phyloP scores from a whole-genome alignment of 2,797 vertebrate genomes.

The Pseudochirops corinnae region DNA sequence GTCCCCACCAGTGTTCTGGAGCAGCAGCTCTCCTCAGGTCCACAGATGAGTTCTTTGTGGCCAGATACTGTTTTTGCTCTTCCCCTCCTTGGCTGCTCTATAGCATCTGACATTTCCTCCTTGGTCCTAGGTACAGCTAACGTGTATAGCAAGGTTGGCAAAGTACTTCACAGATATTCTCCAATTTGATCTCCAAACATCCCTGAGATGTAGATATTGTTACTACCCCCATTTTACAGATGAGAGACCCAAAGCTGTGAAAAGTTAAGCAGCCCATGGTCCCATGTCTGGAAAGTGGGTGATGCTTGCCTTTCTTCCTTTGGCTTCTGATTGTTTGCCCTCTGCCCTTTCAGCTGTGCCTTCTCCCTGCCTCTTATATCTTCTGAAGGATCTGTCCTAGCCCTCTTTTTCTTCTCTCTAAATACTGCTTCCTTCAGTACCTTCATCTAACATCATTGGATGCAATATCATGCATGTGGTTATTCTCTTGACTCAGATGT shows the following conservation, averaged over 20 bases:
- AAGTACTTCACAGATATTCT: not conserved
- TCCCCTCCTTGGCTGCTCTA: not conserved
- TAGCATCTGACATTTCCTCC: not conserved
- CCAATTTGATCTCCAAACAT: not conserved
- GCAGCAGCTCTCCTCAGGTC: too few relatives aligned
- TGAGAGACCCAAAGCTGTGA: not conserved
- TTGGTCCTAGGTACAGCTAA: not conserved
- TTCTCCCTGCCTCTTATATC: not conserved
- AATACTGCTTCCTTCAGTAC: not conserved
- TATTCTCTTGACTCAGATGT: not conserved
- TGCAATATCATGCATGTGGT: not conserved
- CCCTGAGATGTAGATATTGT: not conserved
- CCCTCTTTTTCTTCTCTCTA: not conserved
- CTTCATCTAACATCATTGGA: not conserved
- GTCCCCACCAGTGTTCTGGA: not conserved
- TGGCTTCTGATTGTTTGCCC: not conserved
- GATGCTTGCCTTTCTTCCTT: not conserved
- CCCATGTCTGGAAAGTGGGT: too few relatives aligned
- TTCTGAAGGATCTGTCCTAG: not conserved
- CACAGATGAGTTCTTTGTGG: not conserved
- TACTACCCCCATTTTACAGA: not conserved
- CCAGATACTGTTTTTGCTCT: not conserved
- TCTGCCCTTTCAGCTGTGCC: not conserved
- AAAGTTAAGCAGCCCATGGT: too few relatives aligned
- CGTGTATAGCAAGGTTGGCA: not conserved